Base-by-base conservation (phyloP, 1,140 invertebrate species). In the Caerostris darwini region DNA sequence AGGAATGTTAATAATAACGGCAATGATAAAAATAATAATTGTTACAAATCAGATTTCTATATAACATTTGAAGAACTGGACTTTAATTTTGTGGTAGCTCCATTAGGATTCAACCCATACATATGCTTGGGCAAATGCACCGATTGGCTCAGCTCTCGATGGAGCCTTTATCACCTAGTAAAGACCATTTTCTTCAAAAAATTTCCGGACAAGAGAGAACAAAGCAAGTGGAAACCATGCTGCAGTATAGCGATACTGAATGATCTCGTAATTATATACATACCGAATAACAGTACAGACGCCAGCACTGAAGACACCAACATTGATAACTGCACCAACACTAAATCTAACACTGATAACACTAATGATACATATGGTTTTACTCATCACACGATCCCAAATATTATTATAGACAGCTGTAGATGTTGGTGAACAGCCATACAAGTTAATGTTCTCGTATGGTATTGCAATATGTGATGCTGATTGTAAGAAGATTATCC, bases 101-200 rank as follows among this genome's bases (percentile, higher is more conserved):
- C 89, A 17, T 12, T 50, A 58, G 57, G 71, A 12, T 91, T 91
- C n/a, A 58, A 82, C n/a, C 71, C 89, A 10, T 59, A 91, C 61
- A 91, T 91, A 71, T 91, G 89, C 19, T 91, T 81, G 50, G 89
- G 89, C 3, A 91, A 91, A 61, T 91, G 89, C 56, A 91, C 54
- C 19, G 57, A 82, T 56, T 53, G 81, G 8, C 54, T 81, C 2
- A 91, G 81, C 56, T 77, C 89, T 4, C 81, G 57, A 4, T 71
- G 56, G 2, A 91, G 89, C 56, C 69, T 81, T 19, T 91, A 91
- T 59, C 89, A 91, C 57, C 19, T 57, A 58, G 81, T 81, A 17
- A 5, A 81, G 7, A 58, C 34, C 54, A 58, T 54, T n/a, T 34
- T 71, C 7, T 7, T 7, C 56, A 81, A 91, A 61, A 91, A 69